Evolutionary conservation across 1,140 invertebrate genomes (phyloP).

Genomic region (Paraescarpia echinospica): DNA sequence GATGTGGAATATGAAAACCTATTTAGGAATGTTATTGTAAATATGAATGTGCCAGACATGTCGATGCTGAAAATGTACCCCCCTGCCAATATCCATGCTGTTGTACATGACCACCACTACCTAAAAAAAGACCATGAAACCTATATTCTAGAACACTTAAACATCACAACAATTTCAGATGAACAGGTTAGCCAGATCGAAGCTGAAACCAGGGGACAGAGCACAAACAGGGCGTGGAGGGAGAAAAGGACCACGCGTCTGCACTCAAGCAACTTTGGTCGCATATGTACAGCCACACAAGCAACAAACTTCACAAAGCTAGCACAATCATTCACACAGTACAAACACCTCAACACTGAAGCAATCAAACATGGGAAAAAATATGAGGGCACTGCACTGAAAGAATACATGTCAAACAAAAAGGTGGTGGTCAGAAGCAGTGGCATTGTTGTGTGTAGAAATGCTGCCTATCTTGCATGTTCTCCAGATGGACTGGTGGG

Average conservation of each 20-base stretch:
- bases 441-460: constrained; percentile 30
- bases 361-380: constrained; percentile 29
- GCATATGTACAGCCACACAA: constrained; percentile 35
- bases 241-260: constrained; percentile 31
- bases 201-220: constrained; percentile 30
- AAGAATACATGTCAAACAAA: constrained; percentile 21
- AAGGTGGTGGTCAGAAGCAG: constrained; percentile 21
- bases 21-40: constrained; percentile 33
- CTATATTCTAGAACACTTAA: neutral
- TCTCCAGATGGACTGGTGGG: too few species aligned
- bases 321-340: constrained; percentile 17
- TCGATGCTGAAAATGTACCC: constrained; percentile 30
- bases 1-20: constrained; percentile 18
- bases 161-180: constrained; percentile 27
- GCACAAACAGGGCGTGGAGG: constrained; percentile 27
- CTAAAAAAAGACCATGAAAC: neutral
- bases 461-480: constrained; percentile 30
- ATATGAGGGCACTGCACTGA: constrained; percentile 31
- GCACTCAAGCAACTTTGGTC: constrained; percentile 35
- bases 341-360: constrained; percentile 9
- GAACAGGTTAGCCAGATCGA: constrained; percentile 27
- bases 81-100: constrained; percentile 25
- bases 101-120: constrained; percentile 31
- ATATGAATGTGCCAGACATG: constrained; percentile 16
- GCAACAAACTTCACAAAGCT: constrained; percentile 30